These are phyloP conservation scores for Lethrus apterus DNA, from an alignment of 1,140 invertebrate genomes.

Conservation along the genomic window DNA sequence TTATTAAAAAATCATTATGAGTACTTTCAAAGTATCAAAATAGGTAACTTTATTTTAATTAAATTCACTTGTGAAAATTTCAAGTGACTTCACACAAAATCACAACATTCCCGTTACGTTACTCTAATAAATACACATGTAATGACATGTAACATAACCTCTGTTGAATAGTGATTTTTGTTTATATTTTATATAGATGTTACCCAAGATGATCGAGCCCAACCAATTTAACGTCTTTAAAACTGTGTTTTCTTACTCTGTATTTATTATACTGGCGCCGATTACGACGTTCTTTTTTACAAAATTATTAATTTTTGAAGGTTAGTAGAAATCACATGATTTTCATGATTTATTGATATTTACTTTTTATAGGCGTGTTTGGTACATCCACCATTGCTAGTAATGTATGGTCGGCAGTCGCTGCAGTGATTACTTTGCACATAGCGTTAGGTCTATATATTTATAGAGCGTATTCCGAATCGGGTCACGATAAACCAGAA, in stretches of 20 bases:
- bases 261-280: conserved; percentile 55
- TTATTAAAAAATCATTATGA: too few relatives aligned
- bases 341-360: conserved; percentile 4
- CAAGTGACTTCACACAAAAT: too few relatives aligned
- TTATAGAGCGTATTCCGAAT: conserved; percentile 63
- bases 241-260: conserved; percentile 55
- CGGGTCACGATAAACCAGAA: conserved; percentile 18
- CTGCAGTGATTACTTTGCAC: conserved; percentile 63
- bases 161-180: too few relatives aligned
- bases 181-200: too few relatives aligned
- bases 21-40: too few relatives aligned
- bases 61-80: too few relatives aligned
- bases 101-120: too few relatives aligned
- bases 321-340: conserved; percentile 35
- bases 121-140: too few relatives aligned
- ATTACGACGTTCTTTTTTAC: conserved; percentile 52
- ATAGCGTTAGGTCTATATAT: conserved; percentile 68
- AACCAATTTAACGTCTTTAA: conserved; percentile 44
- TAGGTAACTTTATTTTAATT: too few relatives aligned
- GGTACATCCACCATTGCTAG: conserved; percentile 52
- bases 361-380: conserved; percentile 44
- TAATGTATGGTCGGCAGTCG: conserved; percentile 67
- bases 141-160: too few relatives aligned
- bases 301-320: conserved; percentile 53
- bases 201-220: conserved; percentile 11